Evolutionary conservation across 1,140 invertebrate genomes (phyloP), one percentile per base, ranked within the genome.

Genomic region (Phymastichus coffea): DNA sequence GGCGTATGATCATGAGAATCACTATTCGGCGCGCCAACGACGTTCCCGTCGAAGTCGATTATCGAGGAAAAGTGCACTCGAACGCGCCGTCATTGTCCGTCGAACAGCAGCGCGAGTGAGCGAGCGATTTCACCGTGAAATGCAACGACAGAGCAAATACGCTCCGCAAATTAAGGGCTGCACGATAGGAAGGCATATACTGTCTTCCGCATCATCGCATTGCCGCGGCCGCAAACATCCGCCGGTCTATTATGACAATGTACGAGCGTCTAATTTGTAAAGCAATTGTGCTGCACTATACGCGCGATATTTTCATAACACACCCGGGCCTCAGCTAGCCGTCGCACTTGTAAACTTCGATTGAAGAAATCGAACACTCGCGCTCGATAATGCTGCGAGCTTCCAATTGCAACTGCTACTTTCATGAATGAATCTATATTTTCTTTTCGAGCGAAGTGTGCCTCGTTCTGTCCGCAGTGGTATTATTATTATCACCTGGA

Each of bases 271-370:
- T 30, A 54, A 60, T 60, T 60, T 54, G 58, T 54, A 60, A 23
- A 60, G 54, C 58, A 60, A 48, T 28, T 54, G 33, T 48, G 40
- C 52, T 43, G 58, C 17, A 30, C 49, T 30, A 14, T 14, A 60
- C 44, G 25, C 58, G 43, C 43, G 52, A n/a, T 54, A 60, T 60
- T 60, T 60, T 60, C 49, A 60, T 40, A 60, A 60, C 58, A 60
- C 33, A 35, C 49, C n/a, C n/a, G n/a, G n/a, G n/a, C n/a, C n/a
- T n/a, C n/a, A n/a, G n/a, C n/a, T n/a, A n/a, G n/a, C n/a, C n/a
- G n/a, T n/a, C n/a, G n/a, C n/a, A n/a, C 20, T 23, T 22, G 15
- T 14, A 6, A 37, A 22, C 57, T 44, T n/a, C 47, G 56, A 60
- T 60, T 47, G 58, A 54, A 60, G 58, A 53, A 60, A 60, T 25